Evolutionary conservation across 1,140 invertebrate genomes (phyloP).

Genomic region (Gryon sp.): DNA sequence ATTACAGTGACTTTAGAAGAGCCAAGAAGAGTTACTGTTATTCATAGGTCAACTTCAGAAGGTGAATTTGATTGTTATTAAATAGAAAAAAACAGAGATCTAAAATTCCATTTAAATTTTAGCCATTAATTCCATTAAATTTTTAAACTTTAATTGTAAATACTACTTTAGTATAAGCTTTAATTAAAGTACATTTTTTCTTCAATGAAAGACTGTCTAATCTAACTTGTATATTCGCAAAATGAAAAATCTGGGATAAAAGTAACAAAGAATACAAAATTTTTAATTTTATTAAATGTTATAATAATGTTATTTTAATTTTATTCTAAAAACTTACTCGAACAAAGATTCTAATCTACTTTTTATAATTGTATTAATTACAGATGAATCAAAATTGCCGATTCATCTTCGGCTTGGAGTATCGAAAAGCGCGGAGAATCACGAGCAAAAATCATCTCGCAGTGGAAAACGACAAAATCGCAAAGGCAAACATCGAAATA

Average conservation of each 20-base stretch:
- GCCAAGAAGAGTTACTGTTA: conserved; percentile 72
- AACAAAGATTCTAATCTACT: no score
- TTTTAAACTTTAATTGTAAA: no score
- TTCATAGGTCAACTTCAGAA: conserved; percentile 71
- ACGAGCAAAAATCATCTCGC: conserved; percentile 28
- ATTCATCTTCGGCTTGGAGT: conserved; percentile 47
- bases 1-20: conserved; percentile 69
- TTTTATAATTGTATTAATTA: background rate
- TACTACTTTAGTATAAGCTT: no score
- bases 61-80: conserved; percentile 65
- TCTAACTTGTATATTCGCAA: no score
- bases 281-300: no score
- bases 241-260: no score
- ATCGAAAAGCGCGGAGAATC: conserved; percentile 33
- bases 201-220: no score
- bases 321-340: no score
- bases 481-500: conserved; percentile 31
- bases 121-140: background rate
- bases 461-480: conserved; percentile 31
- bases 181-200: conserved; percentile 1
- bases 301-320: background rate
- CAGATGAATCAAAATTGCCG: conserved; percentile 47
- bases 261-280: no score
- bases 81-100: no score
- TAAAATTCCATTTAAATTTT: conserved; percentile 1